Evolutionary conservation across 2,113 vertebrate genomes (phyloP).

Genomic region (Pomatostomus ruficeps): DNA sequence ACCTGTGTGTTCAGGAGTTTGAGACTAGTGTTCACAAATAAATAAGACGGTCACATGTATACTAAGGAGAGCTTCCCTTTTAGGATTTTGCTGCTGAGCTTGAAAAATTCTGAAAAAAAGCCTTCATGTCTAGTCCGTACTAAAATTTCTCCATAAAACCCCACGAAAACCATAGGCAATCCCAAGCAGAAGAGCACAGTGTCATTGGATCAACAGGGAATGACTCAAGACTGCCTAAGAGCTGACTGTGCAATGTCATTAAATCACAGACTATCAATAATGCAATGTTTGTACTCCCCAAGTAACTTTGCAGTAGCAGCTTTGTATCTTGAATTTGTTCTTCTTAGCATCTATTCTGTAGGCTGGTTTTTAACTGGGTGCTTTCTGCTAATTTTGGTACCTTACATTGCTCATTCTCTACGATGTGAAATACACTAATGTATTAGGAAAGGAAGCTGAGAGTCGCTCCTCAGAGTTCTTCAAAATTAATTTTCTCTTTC

Average conservation of each 20-base stretch:
- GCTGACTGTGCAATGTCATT: background rate
- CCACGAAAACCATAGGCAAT: accelerated
- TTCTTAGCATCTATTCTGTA: background rate
- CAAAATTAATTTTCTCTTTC: background rate
- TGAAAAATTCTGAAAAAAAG: background rate
- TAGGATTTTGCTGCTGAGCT: background rate
- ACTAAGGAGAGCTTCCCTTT: background rate
- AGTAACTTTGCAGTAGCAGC: background rate
- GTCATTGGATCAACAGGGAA: background rate
- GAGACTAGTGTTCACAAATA: constrained; percentile 34
- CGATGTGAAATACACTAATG: background rate
- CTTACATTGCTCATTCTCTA: background rate
- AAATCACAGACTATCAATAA: background rate
- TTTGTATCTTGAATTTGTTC: background rate
- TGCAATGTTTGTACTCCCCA: background rate
- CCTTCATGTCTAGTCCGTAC: background rate
- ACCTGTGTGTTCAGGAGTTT: constrained; percentile 12
- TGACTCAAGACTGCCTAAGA: background rate
- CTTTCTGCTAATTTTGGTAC: background rate
- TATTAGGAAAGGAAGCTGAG: background rate
- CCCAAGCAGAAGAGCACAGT: background rate
- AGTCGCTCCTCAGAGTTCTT: background rate
- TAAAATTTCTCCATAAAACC: background rate
- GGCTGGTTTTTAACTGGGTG: background rate
- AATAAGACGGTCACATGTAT: background rate